phyloP scores from a whole-genome alignment of 35 echinoderm and acorn worm genomes.

The Nesometra sesokonis region DNA sequence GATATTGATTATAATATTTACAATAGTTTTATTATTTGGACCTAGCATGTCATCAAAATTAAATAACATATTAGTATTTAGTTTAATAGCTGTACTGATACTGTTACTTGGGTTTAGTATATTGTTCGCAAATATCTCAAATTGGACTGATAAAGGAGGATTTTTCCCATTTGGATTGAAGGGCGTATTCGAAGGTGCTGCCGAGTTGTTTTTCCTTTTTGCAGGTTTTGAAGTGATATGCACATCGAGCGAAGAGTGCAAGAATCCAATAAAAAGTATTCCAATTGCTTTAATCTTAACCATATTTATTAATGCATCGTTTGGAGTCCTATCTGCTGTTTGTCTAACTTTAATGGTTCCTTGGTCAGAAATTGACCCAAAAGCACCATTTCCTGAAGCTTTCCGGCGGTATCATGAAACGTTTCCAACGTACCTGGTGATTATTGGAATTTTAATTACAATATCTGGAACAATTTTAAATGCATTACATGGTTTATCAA shows the following conservation, averaged over 20 bases:
- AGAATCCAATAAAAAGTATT: conserved; percentile 64
- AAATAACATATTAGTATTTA: not conserved
- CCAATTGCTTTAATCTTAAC: conserved; percentile 62
- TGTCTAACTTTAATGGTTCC: conserved; percentile 72
- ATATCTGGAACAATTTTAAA: conserved; percentile 75
- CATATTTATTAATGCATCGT: conserved; percentile 38
- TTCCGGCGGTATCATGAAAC: conserved; percentile 25
- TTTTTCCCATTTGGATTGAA: conserved; percentile 79
- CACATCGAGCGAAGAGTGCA: conserved; percentile 78
- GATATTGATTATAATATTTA: not conserved
- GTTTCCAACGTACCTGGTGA: conserved; percentile 28
- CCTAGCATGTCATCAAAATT: not conserved
- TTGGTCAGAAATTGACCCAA: conserved; percentile 21
- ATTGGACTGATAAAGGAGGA: conserved; percentile 51
- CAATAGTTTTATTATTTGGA: conserved; percentile 9
- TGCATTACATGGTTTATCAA: conserved; percentile 54
- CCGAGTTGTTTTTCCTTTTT: conserved; percentile 82
- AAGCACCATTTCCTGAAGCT: conserved; percentile 50
- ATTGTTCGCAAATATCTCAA: not conserved
- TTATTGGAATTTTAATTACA: conserved; percentile 38
- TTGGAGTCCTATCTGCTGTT: conserved; percentile 46
- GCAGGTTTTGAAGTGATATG: conserved; percentile 90
- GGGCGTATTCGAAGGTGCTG: conserved; percentile 81
- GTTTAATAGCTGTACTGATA: conserved; percentile 4
- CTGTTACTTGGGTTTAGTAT: conserved; percentile 10